A percentile compares a stretch with the other conserved stretches of the same genome.
phyloP scores from a whole-genome alignment of 2,113 vertebrate species.

The Oreochromis spilurus region DNA sequence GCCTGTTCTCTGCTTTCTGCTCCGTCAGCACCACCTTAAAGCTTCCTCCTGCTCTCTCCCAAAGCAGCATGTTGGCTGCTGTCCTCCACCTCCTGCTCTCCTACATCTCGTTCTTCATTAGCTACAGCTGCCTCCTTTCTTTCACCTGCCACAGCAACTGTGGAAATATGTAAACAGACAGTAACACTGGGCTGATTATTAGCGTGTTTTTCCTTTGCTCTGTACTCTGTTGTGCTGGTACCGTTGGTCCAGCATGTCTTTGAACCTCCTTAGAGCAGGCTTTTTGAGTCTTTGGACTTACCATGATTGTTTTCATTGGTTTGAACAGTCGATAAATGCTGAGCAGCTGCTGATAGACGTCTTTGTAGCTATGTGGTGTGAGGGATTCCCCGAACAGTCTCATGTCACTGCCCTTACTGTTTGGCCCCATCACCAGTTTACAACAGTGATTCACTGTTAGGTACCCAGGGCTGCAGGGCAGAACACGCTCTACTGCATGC shows the following conservation, averaged over 20 bases:
- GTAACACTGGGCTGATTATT: not conserved
- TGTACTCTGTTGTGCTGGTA: not conserved
- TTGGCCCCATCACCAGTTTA: not conserved
- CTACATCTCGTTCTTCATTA: not conserved
- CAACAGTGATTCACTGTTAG: not conserved
- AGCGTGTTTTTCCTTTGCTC: not conserved
- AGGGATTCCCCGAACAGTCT: not conserved
- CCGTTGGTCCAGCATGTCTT: not conserved
- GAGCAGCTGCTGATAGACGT: not conserved
- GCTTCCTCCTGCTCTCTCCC: not conserved
- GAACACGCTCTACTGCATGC: rapidly evolving
- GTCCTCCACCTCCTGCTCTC: not conserved
- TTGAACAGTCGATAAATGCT: not conserved
- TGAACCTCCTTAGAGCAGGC: rapidly evolving
- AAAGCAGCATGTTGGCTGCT: not conserved
- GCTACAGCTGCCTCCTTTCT: not conserved
- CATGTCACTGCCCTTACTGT: not conserved
- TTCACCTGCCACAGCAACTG: not conserved
- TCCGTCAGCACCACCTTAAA: not conserved
- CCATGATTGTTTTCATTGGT: not conserved
- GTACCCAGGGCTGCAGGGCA: not conserved
- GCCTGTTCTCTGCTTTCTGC: not conserved
- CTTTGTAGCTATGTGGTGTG: rapidly evolving
- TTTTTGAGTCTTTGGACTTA: not conserved
- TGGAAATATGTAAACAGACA: not conserved